These are phyloP conservation scores for Steatocranus sp. DNA, from an alignment of 2,797 vertebrate species.

Conservation along the genomic window DNA sequence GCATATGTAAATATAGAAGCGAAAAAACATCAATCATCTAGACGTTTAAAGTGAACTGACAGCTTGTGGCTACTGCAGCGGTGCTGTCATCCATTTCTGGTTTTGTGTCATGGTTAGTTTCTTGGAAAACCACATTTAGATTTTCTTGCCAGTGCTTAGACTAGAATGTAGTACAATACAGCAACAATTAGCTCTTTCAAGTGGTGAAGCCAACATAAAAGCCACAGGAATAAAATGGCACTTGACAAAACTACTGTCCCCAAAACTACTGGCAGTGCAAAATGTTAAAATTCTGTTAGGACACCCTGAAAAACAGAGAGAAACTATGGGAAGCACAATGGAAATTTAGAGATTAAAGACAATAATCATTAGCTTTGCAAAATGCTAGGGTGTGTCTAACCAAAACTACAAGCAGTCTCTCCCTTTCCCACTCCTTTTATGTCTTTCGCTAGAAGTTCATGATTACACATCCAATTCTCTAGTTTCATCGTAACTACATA, in stretches of 20 bases:
- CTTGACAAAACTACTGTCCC: background rate
- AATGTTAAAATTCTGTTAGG: background rate
- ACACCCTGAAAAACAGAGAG: background rate
- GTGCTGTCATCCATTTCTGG: background rate
- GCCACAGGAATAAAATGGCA: background rate
- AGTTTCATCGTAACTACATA: slow-evolving; percentile 12
- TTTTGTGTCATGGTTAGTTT: background rate
- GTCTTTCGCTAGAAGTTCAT: background rate
- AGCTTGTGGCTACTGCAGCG: background rate
- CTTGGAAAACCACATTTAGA: slow-evolving; percentile 4
- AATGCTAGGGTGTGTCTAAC: slow-evolving; percentile 38
- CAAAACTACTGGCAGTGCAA: background rate
- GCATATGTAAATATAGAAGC: background rate
- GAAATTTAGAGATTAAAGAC: slow-evolving; percentile 11
- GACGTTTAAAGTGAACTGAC: background rate
- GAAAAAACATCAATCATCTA: background rate
- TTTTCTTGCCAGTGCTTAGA: background rate
- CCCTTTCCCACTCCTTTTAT: background rate
- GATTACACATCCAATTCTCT: background rate
- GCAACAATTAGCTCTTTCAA: background rate
- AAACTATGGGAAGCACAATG: background rate
- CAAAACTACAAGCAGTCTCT: background rate
- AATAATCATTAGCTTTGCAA: slow-evolving; percentile 38
- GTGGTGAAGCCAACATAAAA: background rate
- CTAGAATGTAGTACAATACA: background rate